A percentile compares a stretch with the other conserved stretches of the same genome.
Evolutionary conservation across 2,797 vertebrate species (phyloP).

Genomic region (Rhadinocentrus ornatus): DNA sequence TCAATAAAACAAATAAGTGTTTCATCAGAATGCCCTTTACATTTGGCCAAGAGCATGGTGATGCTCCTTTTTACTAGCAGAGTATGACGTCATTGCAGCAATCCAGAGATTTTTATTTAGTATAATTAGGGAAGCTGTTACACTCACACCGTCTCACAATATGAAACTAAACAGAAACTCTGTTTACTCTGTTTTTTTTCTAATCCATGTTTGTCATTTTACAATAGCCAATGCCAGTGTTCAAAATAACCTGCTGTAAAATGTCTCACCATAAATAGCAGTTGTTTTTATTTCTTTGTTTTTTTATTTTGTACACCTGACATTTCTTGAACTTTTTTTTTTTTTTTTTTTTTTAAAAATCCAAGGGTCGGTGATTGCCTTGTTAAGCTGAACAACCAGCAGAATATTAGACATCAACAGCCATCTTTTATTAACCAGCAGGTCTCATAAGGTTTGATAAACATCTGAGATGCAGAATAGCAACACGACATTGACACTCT

Average conservation of each 20-base stretch:
- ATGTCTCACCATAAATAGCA: conserved; percentile 7
- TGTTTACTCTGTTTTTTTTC: too few relatives aligned
- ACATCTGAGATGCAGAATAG: conserved; percentile 63
- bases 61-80: conserved; percentile 16
- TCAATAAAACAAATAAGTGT: conserved; percentile 7
- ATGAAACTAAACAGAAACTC: not conserved
- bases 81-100: conserved; percentile 4
- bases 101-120: conserved; percentile 16
- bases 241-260: conserved; percentile 12
- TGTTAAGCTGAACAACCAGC: conserved; percentile 26
- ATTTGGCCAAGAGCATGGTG: not conserved
- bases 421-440: conserved; percentile 62
- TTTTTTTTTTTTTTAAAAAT: conserved; percentile 10
- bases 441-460: conserved; percentile 58
- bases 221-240: conserved; percentile 6
- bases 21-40: not conserved
- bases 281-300: not conserved
- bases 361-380: conserved; percentile 14
- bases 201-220: conserved; percentile 3
- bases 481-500: conserved; percentile 60
- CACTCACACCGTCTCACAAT: not conserved
- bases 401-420: conserved; percentile 54
- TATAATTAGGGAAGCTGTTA: not conserved
- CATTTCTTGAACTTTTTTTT: conserved; percentile 13
- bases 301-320: not conserved